phyloP scores from a whole-genome alignment of 2,797 vertebrate species.

The Tokudaia muenninki region DNA sequence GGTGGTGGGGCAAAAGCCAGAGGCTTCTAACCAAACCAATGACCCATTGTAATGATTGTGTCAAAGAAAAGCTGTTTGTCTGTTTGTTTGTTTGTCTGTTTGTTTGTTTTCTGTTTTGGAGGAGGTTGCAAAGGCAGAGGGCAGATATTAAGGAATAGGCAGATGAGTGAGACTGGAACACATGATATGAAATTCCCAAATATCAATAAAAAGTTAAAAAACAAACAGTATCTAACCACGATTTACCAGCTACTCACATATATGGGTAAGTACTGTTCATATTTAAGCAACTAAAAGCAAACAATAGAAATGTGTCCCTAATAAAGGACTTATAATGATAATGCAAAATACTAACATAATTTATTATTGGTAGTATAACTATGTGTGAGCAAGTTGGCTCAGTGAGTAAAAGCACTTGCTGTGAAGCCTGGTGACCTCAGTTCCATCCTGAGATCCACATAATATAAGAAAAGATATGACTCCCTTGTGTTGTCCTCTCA shows the following conservation, averaged over 20 bases:
- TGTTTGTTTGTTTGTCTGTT: no score
- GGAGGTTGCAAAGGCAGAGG: no score
- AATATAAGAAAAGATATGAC: background rate
- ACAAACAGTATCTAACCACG: background rate
- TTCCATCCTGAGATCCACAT: background rate
- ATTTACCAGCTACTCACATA: background rate
- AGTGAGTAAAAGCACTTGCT: no score
- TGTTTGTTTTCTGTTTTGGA: no score
- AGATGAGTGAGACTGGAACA: no score
- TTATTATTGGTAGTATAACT: background rate
- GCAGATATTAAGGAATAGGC: no score
- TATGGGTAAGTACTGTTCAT: background rate
- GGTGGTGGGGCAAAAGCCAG: no score
- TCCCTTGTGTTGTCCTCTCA: background rate
- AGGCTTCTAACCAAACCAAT: no score
- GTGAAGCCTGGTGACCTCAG: background rate
- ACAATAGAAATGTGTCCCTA: background rate
- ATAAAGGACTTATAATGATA: background rate
- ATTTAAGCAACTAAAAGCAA: background rate
- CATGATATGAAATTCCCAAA: no score
- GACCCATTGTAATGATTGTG: no score
- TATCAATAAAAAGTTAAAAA: no score
- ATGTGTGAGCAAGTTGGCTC: background rate
- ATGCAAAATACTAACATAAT: background rate
- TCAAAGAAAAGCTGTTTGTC: no score